These are phyloP conservation scores for Atta texana DNA, from an alignment of 1,140 invertebrate genomes.

Conservation along the genomic window DNA sequence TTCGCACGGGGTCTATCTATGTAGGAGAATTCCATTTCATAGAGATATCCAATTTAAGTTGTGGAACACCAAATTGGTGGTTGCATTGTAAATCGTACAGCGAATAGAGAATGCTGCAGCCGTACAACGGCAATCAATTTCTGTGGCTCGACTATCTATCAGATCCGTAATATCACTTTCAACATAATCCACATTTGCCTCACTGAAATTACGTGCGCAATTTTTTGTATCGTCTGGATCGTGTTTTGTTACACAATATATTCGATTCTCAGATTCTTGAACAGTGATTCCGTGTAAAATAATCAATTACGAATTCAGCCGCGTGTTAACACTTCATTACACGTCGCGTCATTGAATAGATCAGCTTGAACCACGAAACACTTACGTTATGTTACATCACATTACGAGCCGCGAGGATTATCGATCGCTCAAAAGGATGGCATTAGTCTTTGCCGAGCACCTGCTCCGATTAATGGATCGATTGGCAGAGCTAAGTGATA, in stretches of 20 bases:
- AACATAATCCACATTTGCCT: conserved; percentile 33
- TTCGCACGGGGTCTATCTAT: conserved; percentile 28
- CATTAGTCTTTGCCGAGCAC: conserved; percentile 24
- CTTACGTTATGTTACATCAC: background rate
- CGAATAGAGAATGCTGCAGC: conserved; percentile 3
- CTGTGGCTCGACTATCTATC: conserved; percentile 30
- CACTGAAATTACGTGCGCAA: conserved; percentile 30
- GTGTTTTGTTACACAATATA: conserved; percentile 16
- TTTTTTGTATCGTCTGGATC: conserved; percentile 5
- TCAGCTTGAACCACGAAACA: background rate
- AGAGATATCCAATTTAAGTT: conserved; percentile 55
- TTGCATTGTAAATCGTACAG: conserved; percentile 16
- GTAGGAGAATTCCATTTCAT: conserved; percentile 47
- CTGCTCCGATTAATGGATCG: conserved; percentile 46
- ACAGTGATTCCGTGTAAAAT: background rate
- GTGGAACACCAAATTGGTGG: conserved; percentile 45
- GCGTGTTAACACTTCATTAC: conserved; percentile 20
- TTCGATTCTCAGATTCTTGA: background rate
- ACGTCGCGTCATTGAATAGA: background rate
- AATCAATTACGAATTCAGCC: background rate
- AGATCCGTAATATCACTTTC: conserved; percentile 49
- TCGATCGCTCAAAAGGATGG: background rate
- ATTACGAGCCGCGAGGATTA: conserved; percentile 2
- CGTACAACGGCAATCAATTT: conserved; percentile 50
- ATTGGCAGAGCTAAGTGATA: conserved; percentile 9